Evolutionary conservation across 2,888 invertebrate species (phyloP).

Genomic region (Perdita meconis): DNA sequence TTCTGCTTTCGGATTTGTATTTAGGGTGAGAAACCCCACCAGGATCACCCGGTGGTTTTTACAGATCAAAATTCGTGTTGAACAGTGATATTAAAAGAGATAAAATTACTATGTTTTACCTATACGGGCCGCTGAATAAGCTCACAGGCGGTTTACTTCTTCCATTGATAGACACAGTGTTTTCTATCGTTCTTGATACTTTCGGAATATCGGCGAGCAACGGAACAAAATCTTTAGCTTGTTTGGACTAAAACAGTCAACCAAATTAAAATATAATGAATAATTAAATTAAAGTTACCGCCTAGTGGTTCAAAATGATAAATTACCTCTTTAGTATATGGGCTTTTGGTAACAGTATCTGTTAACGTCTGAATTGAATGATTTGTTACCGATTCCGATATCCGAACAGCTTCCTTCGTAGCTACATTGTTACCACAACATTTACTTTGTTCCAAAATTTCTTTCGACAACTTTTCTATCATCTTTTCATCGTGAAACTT

Average conservation of each 20-base stretch:
- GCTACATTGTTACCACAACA: constrained; percentile 66
- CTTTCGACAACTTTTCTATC: constrained; percentile 77
- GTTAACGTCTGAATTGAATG: constrained; percentile 9
- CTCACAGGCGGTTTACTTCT: constrained; percentile 77
- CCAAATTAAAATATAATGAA: neutral
- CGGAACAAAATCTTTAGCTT: constrained; percentile 70
- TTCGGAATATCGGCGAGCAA: constrained; percentile 77
- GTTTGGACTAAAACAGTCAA: constrained; percentile 23
- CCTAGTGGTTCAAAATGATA: neutral
- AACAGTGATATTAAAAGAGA: constrained; percentile 21
- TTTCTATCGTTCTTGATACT: constrained; percentile 65
- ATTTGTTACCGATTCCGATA: no score
- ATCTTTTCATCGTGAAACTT: constrained; percentile 69
- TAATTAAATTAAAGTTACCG: constrained; percentile 9
- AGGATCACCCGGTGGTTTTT: no score
- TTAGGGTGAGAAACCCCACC: no score
- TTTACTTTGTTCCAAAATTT: constrained; percentile 81
- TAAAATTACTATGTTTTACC: constrained; percentile 64
- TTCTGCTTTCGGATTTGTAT: no score
- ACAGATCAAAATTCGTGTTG: no score
- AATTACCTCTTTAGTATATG: constrained; percentile 57
- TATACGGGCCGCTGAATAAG: constrained; percentile 73
- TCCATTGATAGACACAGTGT: constrained; percentile 43
- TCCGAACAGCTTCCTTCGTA: constrained; percentile 26
- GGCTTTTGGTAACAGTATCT: constrained; percentile 31